Evolutionary conservation across 2,888 invertebrate species (phyloP).

Genomic region (Mythimna loreyi): DNA sequence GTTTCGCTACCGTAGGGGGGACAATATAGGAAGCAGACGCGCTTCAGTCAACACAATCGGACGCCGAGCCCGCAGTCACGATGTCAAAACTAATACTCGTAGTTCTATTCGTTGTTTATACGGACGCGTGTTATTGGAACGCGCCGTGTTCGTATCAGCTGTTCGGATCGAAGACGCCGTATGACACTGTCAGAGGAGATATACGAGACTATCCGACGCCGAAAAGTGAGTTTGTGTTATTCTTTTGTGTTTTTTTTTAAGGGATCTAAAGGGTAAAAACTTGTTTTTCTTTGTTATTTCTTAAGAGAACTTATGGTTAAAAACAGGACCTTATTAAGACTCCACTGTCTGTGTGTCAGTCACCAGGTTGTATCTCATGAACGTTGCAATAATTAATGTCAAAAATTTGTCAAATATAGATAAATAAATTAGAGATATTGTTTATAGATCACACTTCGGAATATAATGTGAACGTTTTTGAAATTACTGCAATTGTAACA

Average conservation of each 20-base stretch:
- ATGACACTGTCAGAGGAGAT: conserved; percentile 82
- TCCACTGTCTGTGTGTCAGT: no score
- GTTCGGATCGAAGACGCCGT: conserved; percentile 82
- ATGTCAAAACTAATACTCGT: conserved; percentile 54
- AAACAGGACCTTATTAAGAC: no score
- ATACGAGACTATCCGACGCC: conserved; percentile 76
- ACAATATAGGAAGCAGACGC: conserved; percentile 48
- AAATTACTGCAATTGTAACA: no score
- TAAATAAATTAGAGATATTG: no score
- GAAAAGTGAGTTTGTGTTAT: conserved; percentile 73
- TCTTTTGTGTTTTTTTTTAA: background rate
- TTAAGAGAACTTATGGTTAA: no score
- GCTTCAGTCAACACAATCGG: conserved; percentile 45
- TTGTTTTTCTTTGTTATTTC: background rate
- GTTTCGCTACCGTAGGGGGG: conserved; percentile 56
- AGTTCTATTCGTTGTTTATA: conserved; percentile 59
- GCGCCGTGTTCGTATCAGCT: conserved; percentile 72
- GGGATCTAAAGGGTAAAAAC: no score
- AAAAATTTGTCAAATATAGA: no score
- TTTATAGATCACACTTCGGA: no score
- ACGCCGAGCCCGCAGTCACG: conserved; percentile 21
- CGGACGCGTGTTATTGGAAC: conserved; percentile 78
- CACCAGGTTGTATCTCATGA: no score
- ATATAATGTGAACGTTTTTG: no score
- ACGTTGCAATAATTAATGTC: no score